Percentiles rank a stretch among this genome's conserved stretches.
Conservation (phyloP, 2,797 vertebrate species). For the Pyrocephalus nanus region DNA sequence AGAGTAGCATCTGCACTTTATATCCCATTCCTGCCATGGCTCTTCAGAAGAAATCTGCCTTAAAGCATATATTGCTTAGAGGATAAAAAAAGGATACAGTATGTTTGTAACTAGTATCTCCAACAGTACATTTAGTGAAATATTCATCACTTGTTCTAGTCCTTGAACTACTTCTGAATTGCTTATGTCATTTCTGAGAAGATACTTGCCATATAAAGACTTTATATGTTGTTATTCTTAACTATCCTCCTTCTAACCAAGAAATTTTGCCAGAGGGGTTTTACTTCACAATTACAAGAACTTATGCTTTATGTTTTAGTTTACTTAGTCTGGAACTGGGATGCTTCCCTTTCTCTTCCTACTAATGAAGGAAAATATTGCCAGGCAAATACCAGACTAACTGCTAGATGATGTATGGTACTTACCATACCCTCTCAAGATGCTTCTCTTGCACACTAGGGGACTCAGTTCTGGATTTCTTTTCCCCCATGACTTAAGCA, state of each 20-base stretch:
- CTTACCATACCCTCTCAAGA: neutral
- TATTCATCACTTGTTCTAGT: conserved; percentile 45
- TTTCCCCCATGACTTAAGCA: neutral
- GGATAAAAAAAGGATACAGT: conserved; percentile 34
- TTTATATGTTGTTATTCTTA: neutral
- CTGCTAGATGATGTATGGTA: neutral
- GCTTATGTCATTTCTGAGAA: neutral
- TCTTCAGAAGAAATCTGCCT: conserved; percentile 20
- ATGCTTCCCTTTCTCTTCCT: neutral
- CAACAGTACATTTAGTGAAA: conserved; percentile 37
- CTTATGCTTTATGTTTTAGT: neutral
- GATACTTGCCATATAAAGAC: neutral
- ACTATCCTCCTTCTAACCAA: neutral
- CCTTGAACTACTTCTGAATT: conserved; percentile 17
- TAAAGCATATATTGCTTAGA: conserved; percentile 16
- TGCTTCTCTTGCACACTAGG: neutral
- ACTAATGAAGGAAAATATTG: neutral
- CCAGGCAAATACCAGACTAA: neutral
- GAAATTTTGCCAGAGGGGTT: neutral
- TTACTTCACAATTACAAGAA: neutral
- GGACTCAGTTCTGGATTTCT: neutral
- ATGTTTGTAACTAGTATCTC: conserved; percentile 2
- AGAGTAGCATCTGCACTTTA: conserved; percentile 5
- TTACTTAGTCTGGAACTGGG: neutral
- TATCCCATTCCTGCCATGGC: neutral